These are phyloP conservation scores for Lucinisca nassula DNA, from an alignment of 2,888 invertebrate species.

Conservation along the genomic window DNA sequence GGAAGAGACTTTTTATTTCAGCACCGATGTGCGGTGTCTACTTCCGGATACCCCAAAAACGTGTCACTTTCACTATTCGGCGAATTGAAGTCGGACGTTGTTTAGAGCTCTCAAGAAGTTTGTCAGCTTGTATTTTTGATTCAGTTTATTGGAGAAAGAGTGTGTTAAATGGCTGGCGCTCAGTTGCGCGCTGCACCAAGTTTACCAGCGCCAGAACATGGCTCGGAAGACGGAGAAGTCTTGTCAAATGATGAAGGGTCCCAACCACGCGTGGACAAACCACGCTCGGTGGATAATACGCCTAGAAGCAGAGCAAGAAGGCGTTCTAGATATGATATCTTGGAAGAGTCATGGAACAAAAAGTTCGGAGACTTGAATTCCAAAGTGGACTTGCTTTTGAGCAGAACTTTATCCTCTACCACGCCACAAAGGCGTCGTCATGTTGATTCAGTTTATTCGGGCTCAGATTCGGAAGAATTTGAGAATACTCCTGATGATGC, in stretches of 20 bases:
- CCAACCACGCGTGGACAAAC: too few species aligned
- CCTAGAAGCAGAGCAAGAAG: background rate
- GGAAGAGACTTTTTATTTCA: too few species aligned
- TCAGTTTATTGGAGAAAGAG: background rate
- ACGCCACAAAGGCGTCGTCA: background rate
- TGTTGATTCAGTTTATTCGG: background rate
- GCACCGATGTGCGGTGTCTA: too few species aligned
- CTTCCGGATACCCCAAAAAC: background rate
- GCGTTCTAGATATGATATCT: background rate
- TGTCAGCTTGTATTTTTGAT: background rate
- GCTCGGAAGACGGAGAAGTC: background rate
- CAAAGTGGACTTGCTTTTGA: background rate
- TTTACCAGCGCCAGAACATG: too few species aligned
- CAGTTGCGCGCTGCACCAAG: background rate
- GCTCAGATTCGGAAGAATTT: background rate
- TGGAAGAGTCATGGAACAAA: background rate
- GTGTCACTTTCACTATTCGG: background rate
- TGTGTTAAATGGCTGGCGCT: background rate
- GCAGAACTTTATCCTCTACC: too few species aligned
- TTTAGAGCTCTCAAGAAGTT: too few species aligned
- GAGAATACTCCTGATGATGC: background rate
- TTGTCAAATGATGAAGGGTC: background rate
- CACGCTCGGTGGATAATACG: background rate
- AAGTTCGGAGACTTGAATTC: background rate
- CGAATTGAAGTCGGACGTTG: background rate